Conservation (phyloP, 2,113 vertebrate genomes). For the Tichodroma muraria region DNA sequence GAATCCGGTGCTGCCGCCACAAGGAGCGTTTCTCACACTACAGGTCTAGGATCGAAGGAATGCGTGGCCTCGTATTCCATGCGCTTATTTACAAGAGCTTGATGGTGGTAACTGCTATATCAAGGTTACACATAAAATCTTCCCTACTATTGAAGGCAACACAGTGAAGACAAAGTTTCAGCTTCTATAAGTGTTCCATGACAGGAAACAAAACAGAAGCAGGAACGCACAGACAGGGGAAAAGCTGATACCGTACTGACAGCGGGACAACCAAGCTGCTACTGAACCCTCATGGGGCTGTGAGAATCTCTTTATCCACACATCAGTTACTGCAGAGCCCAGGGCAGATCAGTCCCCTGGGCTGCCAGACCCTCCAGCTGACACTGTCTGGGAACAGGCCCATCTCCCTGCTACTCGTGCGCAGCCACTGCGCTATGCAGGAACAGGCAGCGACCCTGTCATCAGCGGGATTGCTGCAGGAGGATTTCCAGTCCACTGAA, state of each 20-base stretch:
- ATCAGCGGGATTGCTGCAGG: not conserved
- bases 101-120: rapidly evolving
- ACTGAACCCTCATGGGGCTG: conserved; percentile 1
- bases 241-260: conserved; percentile 17
- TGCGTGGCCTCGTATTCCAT: rapidly evolving
- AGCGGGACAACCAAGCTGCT: not conserved
- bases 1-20: not conserved
- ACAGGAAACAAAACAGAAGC: not conserved
- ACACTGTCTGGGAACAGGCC: not conserved
- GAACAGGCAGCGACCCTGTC: not conserved
- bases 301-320: not conserved
- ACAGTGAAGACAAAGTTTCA: not conserved
- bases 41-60: not conserved
- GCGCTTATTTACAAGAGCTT: rapidly evolving
- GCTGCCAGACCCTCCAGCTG: not conserved
- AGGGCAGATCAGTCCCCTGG: not conserved
- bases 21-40: not conserved
- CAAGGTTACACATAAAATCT: not conserved
- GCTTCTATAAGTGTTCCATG: not conserved
- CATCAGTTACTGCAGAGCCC: not conserved
- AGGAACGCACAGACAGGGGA: conserved; percentile 62
- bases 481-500: not conserved
- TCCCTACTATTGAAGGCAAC: not conserved
- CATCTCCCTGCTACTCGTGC: not conserved
- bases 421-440: not conserved